Evolutionary conservation across 2,797 vertebrate species (phyloP), one percentile per base, ranked within the genome.

Genomic region (Tadarida brasiliensis): DNA sequence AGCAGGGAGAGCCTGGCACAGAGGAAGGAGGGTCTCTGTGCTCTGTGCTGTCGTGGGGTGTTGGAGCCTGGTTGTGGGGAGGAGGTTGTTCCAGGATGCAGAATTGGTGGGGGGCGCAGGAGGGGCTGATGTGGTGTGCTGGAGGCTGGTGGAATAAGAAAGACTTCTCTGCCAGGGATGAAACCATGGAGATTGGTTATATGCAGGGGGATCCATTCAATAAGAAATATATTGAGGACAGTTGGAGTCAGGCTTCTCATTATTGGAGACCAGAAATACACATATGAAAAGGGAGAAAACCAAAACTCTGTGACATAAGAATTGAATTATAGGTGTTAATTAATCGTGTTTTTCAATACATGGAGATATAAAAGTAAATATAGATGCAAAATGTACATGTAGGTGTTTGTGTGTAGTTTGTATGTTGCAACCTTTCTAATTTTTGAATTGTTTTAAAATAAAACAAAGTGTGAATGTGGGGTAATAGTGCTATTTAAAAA

Each of bases 401-500:
- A 17, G 57, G n/a, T n/a, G 7, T 51, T 51, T 81, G 11, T 78
- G 15, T 30, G 5, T n/a, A 49, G 20, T 87, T 91, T 80, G 10
- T 24, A 51, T 81, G 12, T 35, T 93, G 71, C n/a, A 91, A 68
- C 7, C 47, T 88, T 92, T 94, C 57, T 94, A 57, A 74, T 28
- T 84, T 68, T 68, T 44, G 84, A 24, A 49, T 78, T 89, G 20
- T 90, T 81, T 80, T 17, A 70, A 92, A 87, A 84, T 91, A 89
- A 95, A 80, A 88, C 8, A 16, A 8, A 73, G 74, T 49, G n/a
- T 74, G 92, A 91, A 63, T 81, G 26, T 54, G n/a, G 22, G 39
- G 30, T 67, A 78, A 76, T 47, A 78, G 49, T 83, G 87, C 57
- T 76, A 61, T 51, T 84, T 94, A 86, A 88, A 88, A 68, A 56